Evolutionary conservation across 2,888 invertebrate genomes (phyloP).

Genomic region (Zele albiditarsus): DNA sequence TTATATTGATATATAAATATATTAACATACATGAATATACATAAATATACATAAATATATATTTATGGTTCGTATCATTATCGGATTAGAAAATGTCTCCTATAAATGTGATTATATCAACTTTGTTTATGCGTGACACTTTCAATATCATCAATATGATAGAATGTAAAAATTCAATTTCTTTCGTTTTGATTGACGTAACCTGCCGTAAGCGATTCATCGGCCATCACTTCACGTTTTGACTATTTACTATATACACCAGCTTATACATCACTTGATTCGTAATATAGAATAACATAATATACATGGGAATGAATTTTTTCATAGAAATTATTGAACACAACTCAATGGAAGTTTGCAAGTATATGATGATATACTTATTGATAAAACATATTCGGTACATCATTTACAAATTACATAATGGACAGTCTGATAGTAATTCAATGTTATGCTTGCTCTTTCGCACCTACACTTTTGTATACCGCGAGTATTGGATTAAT

Average conservation of each 20-base stretch:
- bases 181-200: constrained; percentile 30
- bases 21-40: too few species aligned
- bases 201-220: constrained; percentile 18
- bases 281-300: background rate
- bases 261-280: background rate
- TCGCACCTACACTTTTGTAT: background rate
- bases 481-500: too few species aligned
- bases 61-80: background rate
- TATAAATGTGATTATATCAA: too few species aligned
- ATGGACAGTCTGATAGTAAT: background rate
- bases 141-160: too few species aligned
- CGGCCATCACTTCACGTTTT: too few species aligned
- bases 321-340: too few species aligned
- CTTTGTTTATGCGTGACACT: too few species aligned
- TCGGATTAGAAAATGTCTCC: background rate
- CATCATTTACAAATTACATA: constrained; percentile 11
- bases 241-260: too few species aligned
- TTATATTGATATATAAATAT: background rate
- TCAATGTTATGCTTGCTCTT: background rate
- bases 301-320: too few species aligned
- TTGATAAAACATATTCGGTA: background rate
- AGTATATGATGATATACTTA: background rate
- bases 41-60: too few species aligned
- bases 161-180: too few species aligned
- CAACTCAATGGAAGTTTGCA: too few species aligned